Evolutionary conservation across 2,797 vertebrate species (phyloP).

Genomic region (Tenualosa thibaudeaui): DNA sequence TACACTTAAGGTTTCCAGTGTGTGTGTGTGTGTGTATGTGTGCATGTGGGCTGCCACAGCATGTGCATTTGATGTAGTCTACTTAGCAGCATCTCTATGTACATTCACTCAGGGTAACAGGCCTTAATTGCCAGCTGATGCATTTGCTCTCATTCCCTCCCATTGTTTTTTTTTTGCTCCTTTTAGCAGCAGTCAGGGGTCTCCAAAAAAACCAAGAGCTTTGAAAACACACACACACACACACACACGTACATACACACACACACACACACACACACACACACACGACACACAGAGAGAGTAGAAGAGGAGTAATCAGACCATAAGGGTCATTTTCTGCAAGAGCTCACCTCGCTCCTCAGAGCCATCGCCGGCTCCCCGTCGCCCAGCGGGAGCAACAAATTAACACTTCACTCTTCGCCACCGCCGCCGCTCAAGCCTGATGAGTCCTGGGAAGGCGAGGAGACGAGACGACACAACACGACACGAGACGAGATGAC

Average conservation of each 20-base stretch:
- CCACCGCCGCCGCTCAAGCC: conserved; percentile 40
- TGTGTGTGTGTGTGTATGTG: conserved; percentile 44
- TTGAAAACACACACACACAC: background rate
- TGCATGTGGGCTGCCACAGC: conserved; percentile 36
- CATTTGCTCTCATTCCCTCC: conserved; percentile 71
- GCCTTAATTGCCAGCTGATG: conserved; percentile 76
- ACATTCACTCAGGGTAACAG: conserved; percentile 53
- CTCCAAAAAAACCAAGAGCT: conserved; percentile 54
- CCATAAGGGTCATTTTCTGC: conserved; percentile 91
- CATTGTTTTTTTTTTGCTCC: conserved; percentile 71
- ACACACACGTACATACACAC: background rate
- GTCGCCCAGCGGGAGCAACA: conserved; percentile 85
- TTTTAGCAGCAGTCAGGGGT: conserved; percentile 76
- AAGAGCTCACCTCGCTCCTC: conserved; percentile 87
- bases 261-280: background rate
- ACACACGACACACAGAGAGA: background rate
- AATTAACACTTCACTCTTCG: conserved; percentile 84
- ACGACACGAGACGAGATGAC: conserved; percentile 30
- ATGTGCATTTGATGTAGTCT: conserved; percentile 44
- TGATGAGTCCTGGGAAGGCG: conserved; percentile 47
- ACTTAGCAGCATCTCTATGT: conserved; percentile 32
- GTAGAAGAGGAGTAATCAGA: conserved; percentile 79
- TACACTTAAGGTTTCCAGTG: background rate
- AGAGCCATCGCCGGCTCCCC: conserved; percentile 62
- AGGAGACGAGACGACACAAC: conserved; percentile 33